Base-by-base conservation (phyloP, 2,888 invertebrate species). In the Syrista parreyssii region DNA sequence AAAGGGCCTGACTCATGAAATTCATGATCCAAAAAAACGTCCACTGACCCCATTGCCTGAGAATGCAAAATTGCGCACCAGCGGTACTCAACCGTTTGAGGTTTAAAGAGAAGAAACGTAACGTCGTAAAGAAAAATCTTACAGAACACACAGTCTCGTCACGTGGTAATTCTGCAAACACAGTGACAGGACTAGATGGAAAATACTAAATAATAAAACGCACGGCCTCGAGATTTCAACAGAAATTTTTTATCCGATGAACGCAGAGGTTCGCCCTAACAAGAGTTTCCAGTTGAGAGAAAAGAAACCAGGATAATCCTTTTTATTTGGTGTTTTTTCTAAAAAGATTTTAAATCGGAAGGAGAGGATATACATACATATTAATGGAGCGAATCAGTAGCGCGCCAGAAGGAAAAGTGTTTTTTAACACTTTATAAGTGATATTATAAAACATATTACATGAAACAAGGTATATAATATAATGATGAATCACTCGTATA, bases 1-100 rank as follows among this genome's bases (percentile, higher is more conserved):
- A 76, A 90, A 90, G 76, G 90, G 90, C 55, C 82, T 91, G 9
- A 88, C 86, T 55, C 91, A 91, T 79, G 88, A 89, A 79, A 87
- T 91, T 6, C 89, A 91, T 74, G 84, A 82, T 30, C 79, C 85
- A 0, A 89, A 88, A 4, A 71, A 71, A 31, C 71, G 71, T 32
- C 71, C 71, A 23, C 75, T 74, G 33, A 73, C 76, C 33, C 71
- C 73, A 36, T 75, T 79, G 9, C 31, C 73, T 23, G 76, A 75
- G 36, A 79, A 74, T 55, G 81, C 78, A 73, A 81, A 78, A 71
- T 35, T n/a, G n/a, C 75, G 73, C 34, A 55, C 12, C 68, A 73
- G 31, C 71, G 71, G 12, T 31, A 31, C 71, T 31, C 71, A 86
- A 33, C 86, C 88, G 4, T 85, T 81, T 78, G 85, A 88, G 34